Base-by-base conservation (phyloP, 2,888 invertebrate genomes). In the Andrena chrysosceles region DNA sequence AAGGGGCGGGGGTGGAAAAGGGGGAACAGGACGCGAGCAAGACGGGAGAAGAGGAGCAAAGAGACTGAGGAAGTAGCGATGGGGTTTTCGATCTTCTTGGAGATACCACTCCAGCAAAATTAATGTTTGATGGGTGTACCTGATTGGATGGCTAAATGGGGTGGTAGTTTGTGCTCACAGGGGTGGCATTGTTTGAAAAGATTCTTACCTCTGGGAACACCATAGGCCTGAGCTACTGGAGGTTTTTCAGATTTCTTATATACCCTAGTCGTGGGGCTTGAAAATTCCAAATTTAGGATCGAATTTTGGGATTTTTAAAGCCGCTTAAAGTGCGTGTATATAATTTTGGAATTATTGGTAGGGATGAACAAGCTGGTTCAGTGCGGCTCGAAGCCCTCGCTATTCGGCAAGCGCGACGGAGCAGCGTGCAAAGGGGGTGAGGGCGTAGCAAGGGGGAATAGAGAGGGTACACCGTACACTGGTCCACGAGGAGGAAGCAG, bases 401-500 rank as follows among this genome's bases (percentile, higher is more conserved):
- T 73, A 69, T 10, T 67, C 20, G 35, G 77, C n/a, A 71, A 80
- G 66, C 73, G 54, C 42, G 70, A 72, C 56, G 71, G 48, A 67
- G 23, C 35, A 67, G 29, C n/a, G 31, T 26, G 60, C 69, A 52
- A 59, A 42, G 42, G 59, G 56, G 26, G 48, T 42, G 67, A 49
- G 68, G 20, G 13, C 26, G 42, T 16, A 60, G 20, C 10, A 23
- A 6, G 23, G 52, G 29, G 56, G 8, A 64, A 23, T 35, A 54
- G 74, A 33, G 63, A 35, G 59, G 56, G 42, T 42, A 42, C 31
- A 75, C 64, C 4, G 49, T 42, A 42, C 42, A 62, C 6, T 8
- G 68, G 80, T 74, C 54, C 54, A 67, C 62, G 74, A 79, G 75
- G 70, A 75, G 74, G 82, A 80, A 71, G 67, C 81, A 10, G 75